These are phyloP conservation scores for Ianthella basta DNA, from an alignment of 37 sponge, comb jelly and placozoan species.

Conservation along the genomic window DNA sequence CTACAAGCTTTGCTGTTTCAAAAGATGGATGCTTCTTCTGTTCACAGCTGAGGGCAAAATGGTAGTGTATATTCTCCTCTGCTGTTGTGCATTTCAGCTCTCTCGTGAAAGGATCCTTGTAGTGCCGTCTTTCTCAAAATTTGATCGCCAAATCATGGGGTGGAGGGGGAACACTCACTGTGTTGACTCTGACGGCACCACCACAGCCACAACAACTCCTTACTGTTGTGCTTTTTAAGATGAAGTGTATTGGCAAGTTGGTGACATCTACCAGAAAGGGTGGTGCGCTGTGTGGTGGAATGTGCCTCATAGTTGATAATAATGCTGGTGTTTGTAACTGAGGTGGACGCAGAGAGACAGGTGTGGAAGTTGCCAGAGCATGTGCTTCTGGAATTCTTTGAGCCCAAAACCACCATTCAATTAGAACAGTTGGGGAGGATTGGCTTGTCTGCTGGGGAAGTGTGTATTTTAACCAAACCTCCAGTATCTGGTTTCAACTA, in stretches of 20 bases:
- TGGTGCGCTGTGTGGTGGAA: neutral
- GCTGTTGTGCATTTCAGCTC: neutral
- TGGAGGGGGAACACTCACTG: slow-evolving; percentile 10
- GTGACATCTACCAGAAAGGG: neutral
- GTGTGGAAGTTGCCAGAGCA: no score
- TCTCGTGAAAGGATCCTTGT: slow-evolving; percentile 7
- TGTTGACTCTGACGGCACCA: neutral
- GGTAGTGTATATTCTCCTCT: slow-evolving; percentile 22
- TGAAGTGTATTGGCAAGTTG: neutral
- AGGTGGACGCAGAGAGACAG: neutral
- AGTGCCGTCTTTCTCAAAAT: neutral
- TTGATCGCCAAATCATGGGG: slow-evolving; percentile 22
- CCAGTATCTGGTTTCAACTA: no score
- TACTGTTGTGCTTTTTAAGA: neutral
- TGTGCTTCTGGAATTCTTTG: no score
- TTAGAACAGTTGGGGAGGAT: no score
- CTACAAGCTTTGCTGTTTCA: slow-evolving; percentile 1
- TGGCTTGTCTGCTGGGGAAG: no score
- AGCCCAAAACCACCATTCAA: no score
- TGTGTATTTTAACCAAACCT: no score
- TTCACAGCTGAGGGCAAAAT: neutral
- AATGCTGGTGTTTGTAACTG: neutral
- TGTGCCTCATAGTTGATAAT: neutral
- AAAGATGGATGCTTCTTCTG: slow-evolving; percentile 23
- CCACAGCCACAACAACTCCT: neutral